phyloP scores from a whole-genome alignment of 2,888 invertebrate genomes.

The Protodeltote pygarga region DNA sequence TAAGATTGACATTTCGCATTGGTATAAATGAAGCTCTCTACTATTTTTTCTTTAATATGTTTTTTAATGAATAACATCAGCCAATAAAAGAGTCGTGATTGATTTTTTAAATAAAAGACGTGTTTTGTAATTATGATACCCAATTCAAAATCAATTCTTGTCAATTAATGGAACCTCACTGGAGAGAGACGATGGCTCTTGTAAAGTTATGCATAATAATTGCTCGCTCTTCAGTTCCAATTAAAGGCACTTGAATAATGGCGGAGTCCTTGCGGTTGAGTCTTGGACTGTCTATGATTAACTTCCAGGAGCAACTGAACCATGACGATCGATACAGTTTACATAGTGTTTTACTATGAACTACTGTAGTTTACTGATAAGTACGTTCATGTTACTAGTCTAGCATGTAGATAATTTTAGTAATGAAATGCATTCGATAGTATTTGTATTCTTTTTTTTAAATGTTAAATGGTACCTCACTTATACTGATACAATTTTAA shows the following conservation, averaged over 20 bases:
- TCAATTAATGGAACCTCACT: conserved; percentile 66
- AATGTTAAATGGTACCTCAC: too few relatives aligned
- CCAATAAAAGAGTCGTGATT: too few relatives aligned
- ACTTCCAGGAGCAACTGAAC: conserved; percentile 43
- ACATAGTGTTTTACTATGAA: conserved; percentile 34
- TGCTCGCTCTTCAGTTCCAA: conserved; percentile 74
- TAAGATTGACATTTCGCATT: conserved; percentile 5
- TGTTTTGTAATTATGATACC: conserved; percentile 43
- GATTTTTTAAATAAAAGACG: too few relatives aligned
- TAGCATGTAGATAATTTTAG: conserved; percentile 7
- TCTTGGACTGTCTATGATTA: conserved; percentile 46
- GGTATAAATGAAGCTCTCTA: conserved; percentile 3
- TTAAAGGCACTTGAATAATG: conserved; percentile 72
- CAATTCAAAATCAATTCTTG: conserved; percentile 59
- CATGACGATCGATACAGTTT: conserved; percentile 49
- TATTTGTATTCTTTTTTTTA: too few relatives aligned
- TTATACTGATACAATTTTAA: too few relatives aligned
- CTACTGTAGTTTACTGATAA: conserved; percentile 27
- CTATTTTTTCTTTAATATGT: too few relatives aligned
- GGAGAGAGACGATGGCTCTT: conserved; percentile 61
- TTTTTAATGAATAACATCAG: too few relatives aligned
- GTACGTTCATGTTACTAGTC: conserved; percentile 3
- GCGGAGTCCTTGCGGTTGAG: conserved; percentile 59
- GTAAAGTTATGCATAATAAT: conserved; percentile 81
- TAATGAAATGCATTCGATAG: too few relatives aligned